These are phyloP conservation scores for Anthopleura sola DNA, from an alignment of 64 coral and sea anemone species.

Conservation along the genomic window DNA sequence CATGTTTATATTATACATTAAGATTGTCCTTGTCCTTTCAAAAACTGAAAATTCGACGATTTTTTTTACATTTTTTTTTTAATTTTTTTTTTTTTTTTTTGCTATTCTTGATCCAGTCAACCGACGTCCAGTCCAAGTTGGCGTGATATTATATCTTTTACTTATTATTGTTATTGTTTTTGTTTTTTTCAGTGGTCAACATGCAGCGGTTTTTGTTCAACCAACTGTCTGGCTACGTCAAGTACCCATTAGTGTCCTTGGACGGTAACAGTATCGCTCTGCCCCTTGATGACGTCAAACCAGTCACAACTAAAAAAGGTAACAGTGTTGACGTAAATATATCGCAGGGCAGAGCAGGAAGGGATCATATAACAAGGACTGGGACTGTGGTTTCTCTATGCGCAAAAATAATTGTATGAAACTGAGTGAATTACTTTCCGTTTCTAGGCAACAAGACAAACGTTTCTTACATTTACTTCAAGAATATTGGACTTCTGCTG, in stretches of 20 bases:
- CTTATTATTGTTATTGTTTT: neutral
- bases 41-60: too few relatives aligned
- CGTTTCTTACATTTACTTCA: conserved; percentile 51
- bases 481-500: conserved; percentile 56
- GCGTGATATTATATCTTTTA: too few relatives aligned
- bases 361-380: too few relatives aligned
- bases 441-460: conserved; percentile 6
- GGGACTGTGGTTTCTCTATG: too few relatives aligned
- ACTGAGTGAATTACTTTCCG: neutral
- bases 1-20: too few relatives aligned
- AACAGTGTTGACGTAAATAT: neutral
- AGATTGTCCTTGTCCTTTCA: too few relatives aligned
- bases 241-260: neutral
- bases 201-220: neutral
- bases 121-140: too few relatives aligned
- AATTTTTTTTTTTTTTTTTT: too few relatives aligned
- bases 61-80: too few relatives aligned
- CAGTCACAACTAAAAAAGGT: neutral
- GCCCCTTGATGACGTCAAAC: neutral
- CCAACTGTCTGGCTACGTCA: neutral
- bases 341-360: too few relatives aligned
- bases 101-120: too few relatives aligned
- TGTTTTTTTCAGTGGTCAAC: neutral
- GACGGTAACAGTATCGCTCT: neutral
- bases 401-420: too few relatives aligned